These are phyloP conservation scores for sheep (Ovis aries) DNA, from an alignment of 2,113 vertebrate genomes.

Conservation along the genomic window ARS-UI_Ramb_v3.0 NC_056060.1:2318501-2319000, in stretches of 20 bases:
- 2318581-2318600: background rate
- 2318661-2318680: background rate
- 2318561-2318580: background rate
- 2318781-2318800: background rate
- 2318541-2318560: rapidly evolving
- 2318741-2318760: background rate
- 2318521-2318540: background rate
- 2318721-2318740: background rate
- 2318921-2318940: background rate
- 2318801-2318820: background rate
- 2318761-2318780: background rate
- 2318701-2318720: background rate
- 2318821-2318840: background rate
- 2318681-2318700: background rate
- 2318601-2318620: background rate
- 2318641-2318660: background rate
- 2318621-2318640: background rate
- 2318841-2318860: background rate
- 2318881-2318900: background rate
- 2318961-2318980: background rate
- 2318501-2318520: background rate
- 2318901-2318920: background rate
- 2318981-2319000: background rate
- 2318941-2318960: background rate
- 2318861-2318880: background rate